A percentile compares a stretch with the other conserved stretches of the same genome.
Evolutionary conservation across 2,797 vertebrate species (phyloP).

Genomic region (Rousettus madagascariensis): DNA sequence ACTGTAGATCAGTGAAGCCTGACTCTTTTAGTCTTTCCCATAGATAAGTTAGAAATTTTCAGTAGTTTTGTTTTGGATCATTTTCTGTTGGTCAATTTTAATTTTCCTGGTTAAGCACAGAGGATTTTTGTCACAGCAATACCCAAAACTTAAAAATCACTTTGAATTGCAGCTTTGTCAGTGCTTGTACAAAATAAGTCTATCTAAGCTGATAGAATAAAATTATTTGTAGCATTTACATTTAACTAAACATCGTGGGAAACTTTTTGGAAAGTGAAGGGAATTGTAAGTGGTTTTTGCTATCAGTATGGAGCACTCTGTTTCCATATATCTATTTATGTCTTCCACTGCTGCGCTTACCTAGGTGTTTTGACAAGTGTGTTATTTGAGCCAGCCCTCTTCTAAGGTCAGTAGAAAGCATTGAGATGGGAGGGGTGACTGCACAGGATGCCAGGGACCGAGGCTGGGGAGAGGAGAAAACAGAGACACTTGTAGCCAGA

Average conservation of each 20-base stretch:
- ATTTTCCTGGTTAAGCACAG: background rate
- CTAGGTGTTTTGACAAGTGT: slow-evolving; percentile 64
- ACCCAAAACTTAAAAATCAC: slow-evolving; percentile 5
- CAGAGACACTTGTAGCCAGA: slow-evolving; percentile 20
- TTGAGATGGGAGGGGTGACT: background rate
- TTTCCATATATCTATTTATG: slow-evolving; percentile 56
- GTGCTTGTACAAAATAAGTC: background rate
- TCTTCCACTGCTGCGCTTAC: slow-evolving; percentile 46
- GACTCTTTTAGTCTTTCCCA: background rate
- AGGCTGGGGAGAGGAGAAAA: slow-evolving; percentile 34
- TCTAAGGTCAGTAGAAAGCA: slow-evolving; percentile 69
- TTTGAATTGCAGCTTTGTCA: background rate
- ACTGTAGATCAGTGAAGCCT: background rate
- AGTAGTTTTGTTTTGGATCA: slow-evolving; percentile 21
- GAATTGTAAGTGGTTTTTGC: background rate
- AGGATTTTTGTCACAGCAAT: background rate
- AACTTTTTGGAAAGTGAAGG: slow-evolving; percentile 13
- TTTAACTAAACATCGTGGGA: background rate
- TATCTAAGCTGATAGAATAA: slow-evolving; percentile 1
- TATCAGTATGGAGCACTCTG: slow-evolving; percentile 24
- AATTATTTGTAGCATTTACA: background rate
- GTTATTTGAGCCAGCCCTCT: slow-evolving; percentile 64
- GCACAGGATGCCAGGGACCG: slow-evolving; percentile 50
- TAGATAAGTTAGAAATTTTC: background rate
- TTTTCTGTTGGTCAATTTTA: slow-evolving; percentile 4